Evolutionary conservation across 2,113 vertebrate genomes (phyloP), one percentile per base, ranked within the genome.

Genomic region (Marcusenius ussheri): DNA sequence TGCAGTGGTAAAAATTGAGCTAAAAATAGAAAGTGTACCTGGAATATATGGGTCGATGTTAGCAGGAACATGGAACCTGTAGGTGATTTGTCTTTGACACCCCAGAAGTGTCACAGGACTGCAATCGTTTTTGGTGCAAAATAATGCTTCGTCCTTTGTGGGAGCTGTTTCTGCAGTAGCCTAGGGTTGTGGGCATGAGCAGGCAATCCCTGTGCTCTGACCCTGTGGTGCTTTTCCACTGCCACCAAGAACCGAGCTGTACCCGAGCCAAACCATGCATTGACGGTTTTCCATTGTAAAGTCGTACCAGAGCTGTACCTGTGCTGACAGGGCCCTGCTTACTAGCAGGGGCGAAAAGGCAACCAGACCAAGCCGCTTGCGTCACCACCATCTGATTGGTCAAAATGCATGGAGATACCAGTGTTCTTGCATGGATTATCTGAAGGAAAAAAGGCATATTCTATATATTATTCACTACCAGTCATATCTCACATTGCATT

Each of bases 71-170:
- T 80, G 31, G 74, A 80, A 80, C 31, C 74, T 80, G 74, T 80
- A 80, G 62, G n/a, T 70, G 62, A 80, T 80, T 35, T 39, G 83
- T 84, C 83, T 21, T 47, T n/a, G 42, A 84, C 39, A 84, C 39
- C 83, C 39, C 83, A 84, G 74, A 84, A 84, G 46, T 47, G 45
- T 84, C 83, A 84, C 39, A 46, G 83, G 77, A 83, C 77, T 80
- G 74, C 74, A 19, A 45, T 42, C 0, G 17, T 83, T 42, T 45
- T 83, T 42, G 17, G 83, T 84, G 39, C 45, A 24, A 45, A 47
- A 47, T 15, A 47, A 84, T 84, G 21, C 21, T 84, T 24, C 9
- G 5, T 77, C 11, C 70, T 77, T 17, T 80, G 17, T 46, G 83
- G 45, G 19, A 3, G 45, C 39, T 45, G 45, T n/a, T 46, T 13